Evolutionary conservation across 2,888 invertebrate genomes (phyloP), one percentile per base, ranked within the genome.

Genomic region (Hydraecia micacea): DNA sequence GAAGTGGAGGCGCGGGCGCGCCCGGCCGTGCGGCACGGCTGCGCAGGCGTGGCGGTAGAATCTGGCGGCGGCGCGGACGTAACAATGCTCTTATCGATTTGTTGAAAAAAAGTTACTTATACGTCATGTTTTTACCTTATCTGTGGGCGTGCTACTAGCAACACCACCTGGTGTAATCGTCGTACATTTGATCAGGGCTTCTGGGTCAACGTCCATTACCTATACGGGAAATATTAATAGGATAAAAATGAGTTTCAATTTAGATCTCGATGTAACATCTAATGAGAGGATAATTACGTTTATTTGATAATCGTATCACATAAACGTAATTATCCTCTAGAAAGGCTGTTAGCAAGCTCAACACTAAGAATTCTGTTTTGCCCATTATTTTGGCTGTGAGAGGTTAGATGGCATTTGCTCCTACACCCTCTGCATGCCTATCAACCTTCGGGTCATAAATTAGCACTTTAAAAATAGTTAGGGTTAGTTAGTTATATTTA

Each of bases 201-300:
- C 97, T 0, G 97, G 97, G 75, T 97, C 97, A 60, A 97, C 91
- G 5, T 97, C 97, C 95, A 97, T 95, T 36, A 88, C 91, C 94
- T 96, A 83, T 6, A n/a, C 6, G 25, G 81, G 65, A 42, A 32
- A 67, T 58, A 7, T 21, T 7, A 7, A 36, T 70, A 11, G 18
- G 7, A 70, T 69, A 0, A 52, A 52, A 69, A 49, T 69, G 25
- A 18, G 9, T 36, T 32, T 32, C 0, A 25, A 49, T 25, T 9
- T 32, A 15, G 15, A 49, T 25, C 2, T 11, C 11, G 0, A 67
- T 21, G 0, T 21, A 42, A 66, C 66, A 6, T 39, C 39, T 39
- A 66, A 42, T 42, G 66, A 66, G 18, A 66, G 39, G n/a, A 66
- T 15, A 28, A 25, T 65, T 65, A 36, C 3, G 36, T n/a, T 58